Evolutionary conservation across 2,113 vertebrate genomes (phyloP).

Genomic region (Australoheros scitulus): DNA sequence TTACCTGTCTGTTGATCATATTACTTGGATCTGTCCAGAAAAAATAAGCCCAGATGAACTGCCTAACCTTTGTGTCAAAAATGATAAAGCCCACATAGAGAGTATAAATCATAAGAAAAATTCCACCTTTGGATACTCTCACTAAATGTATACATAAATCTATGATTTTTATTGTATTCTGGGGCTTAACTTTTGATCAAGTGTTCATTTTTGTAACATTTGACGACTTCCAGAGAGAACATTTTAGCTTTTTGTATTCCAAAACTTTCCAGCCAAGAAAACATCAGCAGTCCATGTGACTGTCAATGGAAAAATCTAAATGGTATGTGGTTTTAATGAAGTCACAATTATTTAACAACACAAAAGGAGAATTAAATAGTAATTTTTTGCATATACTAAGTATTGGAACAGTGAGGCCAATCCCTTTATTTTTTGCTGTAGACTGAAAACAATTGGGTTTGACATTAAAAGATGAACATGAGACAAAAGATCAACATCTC

Average conservation of each 20-base stretch:
- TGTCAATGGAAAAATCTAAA: neutral
- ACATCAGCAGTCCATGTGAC: neutral
- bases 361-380: neutral
- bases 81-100: neutral
- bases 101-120: neutral
- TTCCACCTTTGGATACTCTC: slow-evolving; percentile 9
- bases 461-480: too few relatives aligned
- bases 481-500: too few relatives aligned
- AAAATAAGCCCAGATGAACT: slow-evolving; percentile 16
- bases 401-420: too few relatives aligned
- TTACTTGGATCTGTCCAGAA: slow-evolving; percentile 7
- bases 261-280: slow-evolving; percentile 13
- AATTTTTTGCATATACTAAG: neutral
- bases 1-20: slow-evolving; percentile 30
- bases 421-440: too few relatives aligned
- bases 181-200: slow-evolving; percentile 21
- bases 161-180: slow-evolving; percentile 41
- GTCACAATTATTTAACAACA: neutral
- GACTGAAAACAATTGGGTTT: too few relatives aligned
- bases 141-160: neutral
- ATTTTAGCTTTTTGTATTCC: neutral
- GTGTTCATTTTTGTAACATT: slow-evolving; percentile 15
- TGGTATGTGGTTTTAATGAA: neutral
- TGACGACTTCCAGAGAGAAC: slow-evolving; percentile 18
- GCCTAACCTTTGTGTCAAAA: slow-evolving; percentile 37